Base-by-base conservation (phyloP, 2,888 invertebrate genomes). In the Hyposoter dolosus region DNA sequence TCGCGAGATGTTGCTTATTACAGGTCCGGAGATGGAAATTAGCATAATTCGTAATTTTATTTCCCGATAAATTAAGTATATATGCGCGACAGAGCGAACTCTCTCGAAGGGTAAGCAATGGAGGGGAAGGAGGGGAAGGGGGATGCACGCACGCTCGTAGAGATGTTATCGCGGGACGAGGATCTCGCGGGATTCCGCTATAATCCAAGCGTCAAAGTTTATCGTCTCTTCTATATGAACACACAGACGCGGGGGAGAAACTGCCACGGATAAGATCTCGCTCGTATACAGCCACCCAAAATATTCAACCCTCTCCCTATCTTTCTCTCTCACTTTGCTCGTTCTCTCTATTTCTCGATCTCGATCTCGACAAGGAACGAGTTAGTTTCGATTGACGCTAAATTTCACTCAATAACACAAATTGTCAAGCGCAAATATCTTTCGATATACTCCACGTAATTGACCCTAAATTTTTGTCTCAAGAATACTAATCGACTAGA, bases 1-100 rank as follows among this genome's bases (percentile, higher is more conserved):
- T 85, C 83, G 76, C 80, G 66, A 60, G 60, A 53, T 65, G 71
- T 76, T 72, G 75, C 82, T 47, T 80, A 80, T 85, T 83, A 83
- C 76, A 71, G 86, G 75, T 60, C 79, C 78, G 71, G 75, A 82
- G 87, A 84, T 81, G 75, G 63, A 74, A 79, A 89, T 91, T 90
- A 89, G 90, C 93, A 93, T 93, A 93, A 93, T 93, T 93, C 91
- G 91, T 90, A 92, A 92, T 93, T 93, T 93, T 91, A 93, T 93
- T 93, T 91, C 90, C 88, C 92, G 91, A 93, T 93, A 92, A 93
- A 93, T 92, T 92, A 87, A 86, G 79, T 84, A 80, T 87, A 84
- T 71, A 75, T 82, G 68, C 71, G 68, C 47, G 68, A 68, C 66
- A 40, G 78, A 65, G 40, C 47, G 66, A 69, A 66, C 66, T 74